A percentile compares a stretch with the other conserved stretches of the same genome.
Evolutionary conservation across 2,113 vertebrate genomes (phyloP).

Genomic region (Podarcis raffonei): DNA sequence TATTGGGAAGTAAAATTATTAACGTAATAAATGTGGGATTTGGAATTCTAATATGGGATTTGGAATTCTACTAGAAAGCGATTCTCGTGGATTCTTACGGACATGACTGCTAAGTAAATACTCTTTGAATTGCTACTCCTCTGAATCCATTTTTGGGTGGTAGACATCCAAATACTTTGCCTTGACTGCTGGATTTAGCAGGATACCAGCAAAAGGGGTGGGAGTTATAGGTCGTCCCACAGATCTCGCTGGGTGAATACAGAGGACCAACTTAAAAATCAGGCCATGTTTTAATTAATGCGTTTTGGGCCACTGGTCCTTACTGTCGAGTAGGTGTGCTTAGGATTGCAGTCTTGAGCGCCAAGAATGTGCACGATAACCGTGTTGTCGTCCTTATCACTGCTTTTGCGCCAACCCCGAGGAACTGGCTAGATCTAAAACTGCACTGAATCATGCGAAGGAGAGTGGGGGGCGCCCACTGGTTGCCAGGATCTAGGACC

Average conservation of each 20-base stretch:
- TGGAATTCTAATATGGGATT: too few relatives aligned
- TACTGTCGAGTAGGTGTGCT: neutral
- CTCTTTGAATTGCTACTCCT: neutral
- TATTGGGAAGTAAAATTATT: too few relatives aligned
- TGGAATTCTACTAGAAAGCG: too few relatives aligned
- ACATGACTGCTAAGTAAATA: neutral
- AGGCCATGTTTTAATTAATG: neutral
- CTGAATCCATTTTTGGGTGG: too few relatives aligned
- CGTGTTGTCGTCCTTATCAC: neutral
- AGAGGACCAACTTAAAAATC: neutral
- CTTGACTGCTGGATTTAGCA: neutral
- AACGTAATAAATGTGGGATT: too few relatives aligned
- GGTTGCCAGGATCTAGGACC: too few relatives aligned
- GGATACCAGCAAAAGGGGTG: neutral
- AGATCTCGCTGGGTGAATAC: neutral
- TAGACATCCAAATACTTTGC: neutral
- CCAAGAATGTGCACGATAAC: neutral
- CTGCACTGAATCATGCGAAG: too few relatives aligned
- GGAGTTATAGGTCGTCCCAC: neutral
- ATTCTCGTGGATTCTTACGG: neutral
- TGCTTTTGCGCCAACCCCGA: neutral
- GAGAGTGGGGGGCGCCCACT: neutral
- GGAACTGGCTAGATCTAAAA: neutral
- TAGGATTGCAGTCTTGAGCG: neutral
- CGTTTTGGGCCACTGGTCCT: neutral